Evolutionary conservation across 2,797 vertebrate genomes (phyloP), one percentile per base, ranked within the genome.

Genomic region (Balearica regulorum): DNA sequence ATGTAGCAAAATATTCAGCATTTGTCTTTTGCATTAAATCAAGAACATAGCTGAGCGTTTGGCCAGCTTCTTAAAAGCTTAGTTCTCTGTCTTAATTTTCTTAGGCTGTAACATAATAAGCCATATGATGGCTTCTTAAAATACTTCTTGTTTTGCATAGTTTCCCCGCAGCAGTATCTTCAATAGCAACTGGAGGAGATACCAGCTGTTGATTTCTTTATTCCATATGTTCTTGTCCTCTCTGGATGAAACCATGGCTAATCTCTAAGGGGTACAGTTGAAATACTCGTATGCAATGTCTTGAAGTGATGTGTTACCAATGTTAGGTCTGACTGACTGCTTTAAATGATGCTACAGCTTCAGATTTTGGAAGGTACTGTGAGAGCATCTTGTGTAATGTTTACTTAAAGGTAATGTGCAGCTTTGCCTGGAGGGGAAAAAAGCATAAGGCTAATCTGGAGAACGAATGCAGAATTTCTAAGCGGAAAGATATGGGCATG

Each of bases 101-200:
- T 72, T 75, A 43, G 72, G 37, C 35, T 75, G 49, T 68, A 78
- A 57, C 26, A 12, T 78, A 75, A 41, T n/a, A 61, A 66, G 33
- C n/a, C 33, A 19, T 64, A 1, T 22, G 49, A 64, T 82, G 39
- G 33, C 37, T 82, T 60, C 85, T 91, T 76, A 58, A 92, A 91
- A 91, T 87, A 76, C 82, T 87, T 37, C 53, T 93, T 60, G 41
- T 89, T 87, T 89, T 72, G 77, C 58, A 19, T 84, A 39, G 70
- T 65, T 89, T 87, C 43, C 46, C 46, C 0, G 0, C 58, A 82
- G 70, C 21, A 10, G 16, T 82, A 6, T 84, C 68, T 83, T 71
- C 0, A 4, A 12, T 57, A 84, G 84, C 77, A 58, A n/a, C 70
- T 87, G 91, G 54, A 86, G 66, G 83, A 76, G 81, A 82, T 71